Base-by-base conservation (phyloP, 1,140 invertebrate genomes). In the Elymnias hypermnestra region DNA sequence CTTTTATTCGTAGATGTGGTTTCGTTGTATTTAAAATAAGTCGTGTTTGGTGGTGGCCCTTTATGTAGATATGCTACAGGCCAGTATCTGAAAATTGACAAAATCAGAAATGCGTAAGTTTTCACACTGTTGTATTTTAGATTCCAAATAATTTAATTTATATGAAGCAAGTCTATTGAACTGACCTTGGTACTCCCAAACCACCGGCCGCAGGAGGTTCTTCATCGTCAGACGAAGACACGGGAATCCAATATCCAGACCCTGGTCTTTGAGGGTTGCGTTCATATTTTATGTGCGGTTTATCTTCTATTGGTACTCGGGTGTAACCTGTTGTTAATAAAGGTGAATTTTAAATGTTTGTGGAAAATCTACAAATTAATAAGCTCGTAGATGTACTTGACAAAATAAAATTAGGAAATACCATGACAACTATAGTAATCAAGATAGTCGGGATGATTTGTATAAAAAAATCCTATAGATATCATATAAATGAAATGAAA, bases 61-160 rank as follows among this genome's bases (percentile, higher is more conserved):
- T 86, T 87, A 35, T 87, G 86, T 10, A 87, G 63, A 41, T 87
- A 87, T 0, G 86, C 76, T 14, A 87, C 83, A 1, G 86, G 86
- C 86, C 86, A 87, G 33, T 87, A 86, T 56, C 86, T 87, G 67
- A 68, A 78, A 23, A 21, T 9, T n/a, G n/a, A n/a, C n/a, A n/a
- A n/a, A n/a, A n/a, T n/a, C n/a, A n/a, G n/a, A n/a, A n/a, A n/a
- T n/a, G n/a, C n/a, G n/a, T n/a, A n/a, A n/a, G n/a, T n/a, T n/a
- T n/a, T n/a, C n/a, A n/a, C n/a, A n/a, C n/a, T n/a, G n/a, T n/a
- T n/a, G n/a, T n/a, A n/a, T n/a, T n/a, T n/a, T n/a, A n/a, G n/a
- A n/a, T n/a, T n/a, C n/a, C n/a, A n/a, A n/a, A n/a, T n/a, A n/a
- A n/a, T n/a, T n/a, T n/a, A n/a, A n/a, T n/a, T n/a, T n/a, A n/a